These are phyloP conservation scores for Sander vitreus DNA, from an alignment of 2,113 vertebrate species.

Conservation along the genomic window DNA sequence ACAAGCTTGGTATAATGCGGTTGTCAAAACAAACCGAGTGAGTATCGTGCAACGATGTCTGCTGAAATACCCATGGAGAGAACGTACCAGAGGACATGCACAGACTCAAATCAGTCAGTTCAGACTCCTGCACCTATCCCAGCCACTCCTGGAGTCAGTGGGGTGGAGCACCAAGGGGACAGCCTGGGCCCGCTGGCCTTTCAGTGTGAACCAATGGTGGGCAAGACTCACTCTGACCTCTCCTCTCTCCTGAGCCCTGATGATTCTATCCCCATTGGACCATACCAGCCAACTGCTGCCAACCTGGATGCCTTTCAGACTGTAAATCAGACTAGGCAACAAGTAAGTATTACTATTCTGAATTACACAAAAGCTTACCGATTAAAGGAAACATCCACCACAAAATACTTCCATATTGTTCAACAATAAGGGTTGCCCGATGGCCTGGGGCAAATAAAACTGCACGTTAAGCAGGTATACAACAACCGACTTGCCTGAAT, in stretches of 20 bases:
- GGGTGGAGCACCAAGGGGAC: not conserved
- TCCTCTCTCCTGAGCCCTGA: not conserved
- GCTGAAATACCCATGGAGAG: constrained; percentile 12
- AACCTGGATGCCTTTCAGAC: not conserved
- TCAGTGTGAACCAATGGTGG: not conserved
- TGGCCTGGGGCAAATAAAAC: too few relatives aligned
- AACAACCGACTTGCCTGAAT: too few relatives aligned
- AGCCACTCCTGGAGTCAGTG: not conserved
- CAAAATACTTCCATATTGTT: too few relatives aligned
- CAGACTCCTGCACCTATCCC: not conserved
- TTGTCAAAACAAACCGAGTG: not conserved
- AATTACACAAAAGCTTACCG: not conserved
- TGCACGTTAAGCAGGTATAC: too few relatives aligned
- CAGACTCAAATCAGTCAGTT: not conserved
- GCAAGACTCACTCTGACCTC: not conserved
- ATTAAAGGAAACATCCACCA: not conserved
- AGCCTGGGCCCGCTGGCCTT: not conserved
- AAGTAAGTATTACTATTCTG: not conserved
- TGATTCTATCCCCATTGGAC: not conserved
- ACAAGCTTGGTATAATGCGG: not conserved
- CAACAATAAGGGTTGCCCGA: too few relatives aligned
- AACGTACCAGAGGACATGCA: not conserved
- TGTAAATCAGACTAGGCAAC: not conserved
- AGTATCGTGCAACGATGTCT: not conserved
- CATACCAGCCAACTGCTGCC: not conserved